Evolutionary conservation across 2,113 vertebrate species (phyloP).

Genomic region (Thamnophis sirtalis): DNA sequence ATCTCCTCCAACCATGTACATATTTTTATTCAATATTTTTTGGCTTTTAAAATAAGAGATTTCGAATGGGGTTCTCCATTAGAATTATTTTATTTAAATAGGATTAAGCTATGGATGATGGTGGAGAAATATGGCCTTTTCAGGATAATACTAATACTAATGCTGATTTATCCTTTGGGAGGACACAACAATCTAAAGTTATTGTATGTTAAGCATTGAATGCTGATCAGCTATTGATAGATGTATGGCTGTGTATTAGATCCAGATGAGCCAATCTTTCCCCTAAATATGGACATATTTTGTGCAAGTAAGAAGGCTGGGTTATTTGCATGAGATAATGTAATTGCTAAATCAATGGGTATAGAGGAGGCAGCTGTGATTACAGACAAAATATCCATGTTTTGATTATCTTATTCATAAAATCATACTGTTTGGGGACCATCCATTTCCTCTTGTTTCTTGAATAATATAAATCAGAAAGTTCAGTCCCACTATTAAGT

Average conservation of each 20-base stretch:
- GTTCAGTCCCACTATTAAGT: constrained; percentile 41
- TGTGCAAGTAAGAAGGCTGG: constrained; percentile 32
- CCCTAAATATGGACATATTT: constrained; percentile 42
- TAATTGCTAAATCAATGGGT: constrained; percentile 55
- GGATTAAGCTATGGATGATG: not conserved
- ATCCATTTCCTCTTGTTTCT: constrained; percentile 57
- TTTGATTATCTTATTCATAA: constrained; percentile 66
- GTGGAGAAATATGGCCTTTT: not conserved
- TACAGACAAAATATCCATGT: constrained; percentile 34
- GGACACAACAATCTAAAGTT: not conserved
- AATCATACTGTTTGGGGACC: constrained; percentile 48
- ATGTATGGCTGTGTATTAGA: constrained; percentile 32
- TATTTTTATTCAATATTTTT: too few species aligned
- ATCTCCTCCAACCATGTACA: too few species aligned
- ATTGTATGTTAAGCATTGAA: not conserved
- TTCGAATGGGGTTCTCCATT: not conserved
- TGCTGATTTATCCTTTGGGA: not conserved
- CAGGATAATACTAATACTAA: not conserved
- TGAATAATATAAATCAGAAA: constrained; percentile 45
- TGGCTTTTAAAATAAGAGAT: too few species aligned
- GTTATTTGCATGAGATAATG: constrained; percentile 40
- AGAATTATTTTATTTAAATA: not conserved
- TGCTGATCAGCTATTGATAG: constrained; percentile 15
- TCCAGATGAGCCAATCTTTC: constrained; percentile 46
- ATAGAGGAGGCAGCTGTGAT: constrained; percentile 50